Evolutionary conservation across 2,888 invertebrate species (phyloP).

Genomic region (Synanthedon andrenaeformis): DNA sequence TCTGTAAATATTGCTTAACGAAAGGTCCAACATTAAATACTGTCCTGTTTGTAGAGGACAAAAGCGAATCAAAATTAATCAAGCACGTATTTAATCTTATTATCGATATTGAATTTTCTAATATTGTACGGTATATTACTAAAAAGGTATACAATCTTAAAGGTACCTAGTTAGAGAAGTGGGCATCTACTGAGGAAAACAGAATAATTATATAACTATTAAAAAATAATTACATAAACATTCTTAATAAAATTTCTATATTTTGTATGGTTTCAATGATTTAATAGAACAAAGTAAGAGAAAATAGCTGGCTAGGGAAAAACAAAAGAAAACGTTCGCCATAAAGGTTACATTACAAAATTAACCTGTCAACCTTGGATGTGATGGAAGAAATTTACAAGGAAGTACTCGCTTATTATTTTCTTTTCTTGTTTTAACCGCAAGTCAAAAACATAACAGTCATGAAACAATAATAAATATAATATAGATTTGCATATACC

Average conservation of each 20-base stretch:
- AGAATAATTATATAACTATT: too few relatives aligned
- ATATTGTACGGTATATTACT: too few relatives aligned
- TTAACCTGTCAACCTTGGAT: background rate
- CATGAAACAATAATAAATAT: too few relatives aligned
- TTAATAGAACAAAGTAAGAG: background rate
- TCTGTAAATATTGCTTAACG: slow-evolving; percentile 1
- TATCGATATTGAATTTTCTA: too few relatives aligned
- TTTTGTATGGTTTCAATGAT: background rate
- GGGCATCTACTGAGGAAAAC: too few relatives aligned
- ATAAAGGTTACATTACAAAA: background rate
- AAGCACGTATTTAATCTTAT: too few relatives aligned
- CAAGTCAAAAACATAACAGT: background rate
- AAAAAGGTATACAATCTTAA: background rate
- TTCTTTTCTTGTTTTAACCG: background rate
- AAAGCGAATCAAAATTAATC: background rate
- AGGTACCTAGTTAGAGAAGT: background rate
- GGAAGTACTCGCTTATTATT: background rate
- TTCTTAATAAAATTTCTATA: background rate
- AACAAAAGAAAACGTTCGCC: too few relatives aligned
- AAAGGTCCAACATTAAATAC: background rate
- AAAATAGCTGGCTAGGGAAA: background rate
- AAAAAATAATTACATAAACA: too few relatives aligned
- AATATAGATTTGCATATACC: too few relatives aligned
- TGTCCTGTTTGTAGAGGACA: background rate
- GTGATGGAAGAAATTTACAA: background rate